These are phyloP conservation scores for Knipowitschia caucasica DNA, from an alignment of 2,797 vertebrate species.

Conservation along the genomic window DNA sequence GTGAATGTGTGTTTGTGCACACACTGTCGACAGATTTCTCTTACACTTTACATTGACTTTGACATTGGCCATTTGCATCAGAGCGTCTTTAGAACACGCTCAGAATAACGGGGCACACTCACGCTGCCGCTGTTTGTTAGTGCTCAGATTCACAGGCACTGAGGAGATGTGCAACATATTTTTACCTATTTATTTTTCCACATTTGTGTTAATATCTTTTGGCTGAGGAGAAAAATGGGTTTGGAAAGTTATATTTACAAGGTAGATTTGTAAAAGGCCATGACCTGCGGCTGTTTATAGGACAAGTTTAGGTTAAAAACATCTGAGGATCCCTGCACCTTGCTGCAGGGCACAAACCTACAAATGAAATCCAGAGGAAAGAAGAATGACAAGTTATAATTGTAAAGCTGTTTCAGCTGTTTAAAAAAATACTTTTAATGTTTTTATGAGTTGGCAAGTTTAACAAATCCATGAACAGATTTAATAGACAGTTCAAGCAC, in stretches of 20 bases:
- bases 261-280: conserved; percentile 47
- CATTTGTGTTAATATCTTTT: conserved; percentile 36
- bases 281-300: conserved; percentile 55
- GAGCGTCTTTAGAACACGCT: conserved; percentile 63
- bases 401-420: not conserved
- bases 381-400: not conserved
- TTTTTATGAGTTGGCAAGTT: not conserved
- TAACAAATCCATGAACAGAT: not conserved
- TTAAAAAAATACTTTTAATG: too few relatives aligned
- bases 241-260: conserved; percentile 46
- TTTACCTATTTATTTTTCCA: conserved; percentile 50
- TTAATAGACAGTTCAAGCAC: not conserved
- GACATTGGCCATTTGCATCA: conserved; percentile 61
- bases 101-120: conserved; percentile 48
- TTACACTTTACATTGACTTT: conserved; percentile 63
- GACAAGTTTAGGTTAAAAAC: conserved; percentile 40
- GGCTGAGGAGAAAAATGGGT: conserved; percentile 30
- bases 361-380: conserved; percentile 36
- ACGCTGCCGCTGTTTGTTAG: conserved; percentile 55
- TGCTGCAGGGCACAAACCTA: conserved; percentile 10
- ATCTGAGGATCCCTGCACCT: conserved; percentile 38
- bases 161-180: conserved; percentile 50
- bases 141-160: conserved; percentile 53
- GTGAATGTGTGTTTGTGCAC: conserved; percentile 28
- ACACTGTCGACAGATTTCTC: conserved; percentile 53